phyloP scores from a whole-genome alignment of 2,888 invertebrate species.

The Harmothoe impar region DNA sequence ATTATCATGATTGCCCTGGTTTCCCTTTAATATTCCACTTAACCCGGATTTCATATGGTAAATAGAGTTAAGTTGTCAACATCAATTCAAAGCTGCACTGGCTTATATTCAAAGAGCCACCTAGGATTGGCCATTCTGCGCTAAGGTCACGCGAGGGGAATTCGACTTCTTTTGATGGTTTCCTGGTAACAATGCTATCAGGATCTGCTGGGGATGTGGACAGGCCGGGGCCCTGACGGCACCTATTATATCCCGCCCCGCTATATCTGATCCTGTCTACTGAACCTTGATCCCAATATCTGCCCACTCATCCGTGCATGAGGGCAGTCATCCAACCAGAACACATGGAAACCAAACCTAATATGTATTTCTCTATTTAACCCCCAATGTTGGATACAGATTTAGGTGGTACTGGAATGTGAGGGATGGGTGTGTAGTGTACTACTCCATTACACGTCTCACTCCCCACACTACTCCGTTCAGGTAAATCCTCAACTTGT shows the following conservation, averaged over 20 bases:
- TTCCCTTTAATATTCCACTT: neutral
- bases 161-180: constrained; percentile 8
- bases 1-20: too few species aligned
- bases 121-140: neutral
- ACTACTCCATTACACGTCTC: too few species aligned
- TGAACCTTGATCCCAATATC: neutral
- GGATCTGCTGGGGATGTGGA: neutral
- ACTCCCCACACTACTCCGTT: too few species aligned
- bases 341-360: neutral
- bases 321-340: neutral
- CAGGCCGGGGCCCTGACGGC: neutral
- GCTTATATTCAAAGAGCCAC: neutral
- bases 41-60: neutral
- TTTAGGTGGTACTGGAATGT: too few species aligned
- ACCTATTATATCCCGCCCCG: neutral
- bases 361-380: neutral
- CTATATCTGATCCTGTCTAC: neutral
- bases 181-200: neutral
- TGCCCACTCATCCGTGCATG: neutral
- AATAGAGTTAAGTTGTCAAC: neutral
- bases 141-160: constrained; percentile 13
- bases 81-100: neutral
- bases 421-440: too few species aligned
- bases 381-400: too few species aligned
- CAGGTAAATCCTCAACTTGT: too few species aligned